A percentile compares a stretch with the other conserved stretches of the same genome.
Conservation (phyloP, 2,113 vertebrate species). For the human (Homo sapiens) region DNA sequence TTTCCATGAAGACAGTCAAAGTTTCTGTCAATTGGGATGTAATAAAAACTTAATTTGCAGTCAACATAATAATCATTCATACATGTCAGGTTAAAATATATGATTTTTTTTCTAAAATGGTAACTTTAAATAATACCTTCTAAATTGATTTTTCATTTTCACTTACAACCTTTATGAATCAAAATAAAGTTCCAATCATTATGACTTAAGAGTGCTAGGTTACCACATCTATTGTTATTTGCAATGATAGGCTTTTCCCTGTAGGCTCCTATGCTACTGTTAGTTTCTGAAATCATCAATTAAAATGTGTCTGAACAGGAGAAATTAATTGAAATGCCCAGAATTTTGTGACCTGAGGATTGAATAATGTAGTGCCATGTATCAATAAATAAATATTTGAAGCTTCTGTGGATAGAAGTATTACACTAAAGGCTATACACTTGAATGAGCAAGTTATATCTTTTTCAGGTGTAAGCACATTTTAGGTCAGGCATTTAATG, state of each 20-base stretch:
- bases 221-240: background rate
- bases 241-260: background rate
- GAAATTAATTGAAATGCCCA: background rate
- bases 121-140: background rate
- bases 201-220: background rate
- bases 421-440: background rate
- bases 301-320: background rate
- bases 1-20: background rate
- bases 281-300: background rate
- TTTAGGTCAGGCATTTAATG: background rate
- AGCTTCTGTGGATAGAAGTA: background rate
- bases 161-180: background rate
- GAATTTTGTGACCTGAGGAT: background rate
- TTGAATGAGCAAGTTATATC: background rate
- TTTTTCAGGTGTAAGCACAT: background rate
- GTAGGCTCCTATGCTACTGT: background rate
- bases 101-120: background rate
- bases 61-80: background rate
- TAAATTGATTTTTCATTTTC: background rate
- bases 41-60: background rate
- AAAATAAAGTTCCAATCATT: background rate
- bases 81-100: background rate
- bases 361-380: background rate
- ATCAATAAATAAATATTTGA: background rate
- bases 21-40: background rate